Base-by-base conservation (phyloP, 2,888 invertebrate genomes). In the Cephonodes hylas region DNA sequence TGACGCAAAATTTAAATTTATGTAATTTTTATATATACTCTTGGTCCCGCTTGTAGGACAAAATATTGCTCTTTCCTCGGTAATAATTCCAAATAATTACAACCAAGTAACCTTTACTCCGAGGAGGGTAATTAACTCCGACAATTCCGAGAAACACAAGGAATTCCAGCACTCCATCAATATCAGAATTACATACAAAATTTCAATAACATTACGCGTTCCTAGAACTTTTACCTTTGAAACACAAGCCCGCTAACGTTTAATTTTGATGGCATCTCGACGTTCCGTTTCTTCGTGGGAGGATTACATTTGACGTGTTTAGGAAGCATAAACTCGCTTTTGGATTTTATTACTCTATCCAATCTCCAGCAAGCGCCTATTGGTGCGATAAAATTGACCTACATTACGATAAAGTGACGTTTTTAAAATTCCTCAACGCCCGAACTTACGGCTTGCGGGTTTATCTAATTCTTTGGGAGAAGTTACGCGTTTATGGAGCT, bases 321-420 rank as follows among this genome's bases (percentile, higher is more conserved):
- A 45, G 45, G 45, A 45, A 59, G 23, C 31, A 23, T 59, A 46
- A 59, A 59, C 59, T 25, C 44, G 44, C 58, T 23, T 42, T 45
- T 15, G 22, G n/a, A 22, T 59, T 59, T 59, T 59, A 59, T 46
- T 45, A 59, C 45, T 59, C 34, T 46, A 59, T 34, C 46, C 45
- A 59, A 59, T 59, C 59, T 46, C 45, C 34, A 45, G 59, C 22
- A 22, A 13, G 59, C 13, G 25, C 20, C 31, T 34, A 46, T 53
- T 31, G 46, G 23, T 1, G 34, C 15, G 59, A 34, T 59, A 34
- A 34, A 59, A 59, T 48, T 48, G 38, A 38, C 34, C 59, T 25
- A 48, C 13, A 31, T 34, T 13, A 13, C 18, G 8, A 31, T 4
- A 20, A 15, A 25, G 34, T 38, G 59, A 23, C 46, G 27, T 46